Evolutionary conservation across 30 jellyfish, hydroid and myxozoan genomes (phyloP).

Genomic region (Pelagia noctiluca): DNA sequence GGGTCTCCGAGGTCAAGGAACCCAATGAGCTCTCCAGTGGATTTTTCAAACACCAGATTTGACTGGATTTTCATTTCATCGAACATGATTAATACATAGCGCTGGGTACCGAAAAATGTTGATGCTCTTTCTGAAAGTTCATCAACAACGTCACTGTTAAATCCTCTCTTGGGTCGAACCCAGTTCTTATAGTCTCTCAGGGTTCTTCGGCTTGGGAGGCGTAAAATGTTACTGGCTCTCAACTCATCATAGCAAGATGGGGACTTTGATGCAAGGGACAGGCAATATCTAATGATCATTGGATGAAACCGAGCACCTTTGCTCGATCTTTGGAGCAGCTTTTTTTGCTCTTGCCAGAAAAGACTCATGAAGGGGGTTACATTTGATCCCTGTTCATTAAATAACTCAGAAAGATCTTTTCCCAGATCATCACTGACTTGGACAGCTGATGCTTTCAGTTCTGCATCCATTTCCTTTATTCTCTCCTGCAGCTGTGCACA

Average conservation of each 20-base stretch:
- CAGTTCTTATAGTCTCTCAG: too few relatives aligned
- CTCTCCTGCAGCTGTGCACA: conserved; percentile 56
- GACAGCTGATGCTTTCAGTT: conserved; percentile 13
- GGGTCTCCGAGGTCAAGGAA: conserved; percentile 42
- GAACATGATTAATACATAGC: conserved; percentile 2
- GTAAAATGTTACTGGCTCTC: conserved; percentile 23
- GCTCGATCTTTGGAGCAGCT: conserved; percentile 2
- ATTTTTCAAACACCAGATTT: conserved; percentile 11
- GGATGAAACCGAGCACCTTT: conserved; percentile 26
- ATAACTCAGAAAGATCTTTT: conserved; percentile 1
- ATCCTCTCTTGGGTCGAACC: too few relatives aligned
- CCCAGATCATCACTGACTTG: conserved; percentile 32
- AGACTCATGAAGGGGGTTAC: conserved; percentile 47
- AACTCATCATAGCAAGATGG: conserved; percentile 53
- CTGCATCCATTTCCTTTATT: conserved; percentile 18
- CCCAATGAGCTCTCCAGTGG: conserved; percentile 25
- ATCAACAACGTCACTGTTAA: too few relatives aligned
- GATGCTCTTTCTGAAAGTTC: too few relatives aligned
- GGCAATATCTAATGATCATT: conserved; percentile 35
- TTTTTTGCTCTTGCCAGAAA: conserved; percentile 50
- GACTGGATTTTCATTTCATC: conserved; percentile 38
- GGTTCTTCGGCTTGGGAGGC: too few relatives aligned
- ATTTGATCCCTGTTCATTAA: conserved; percentile 11
- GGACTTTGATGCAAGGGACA: conserved; percentile 49
- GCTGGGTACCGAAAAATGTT: too few relatives aligned